Evolutionary conservation across 2,113 vertebrate genomes (phyloP), one percentile per base, ranked within the genome.

Genomic region (Dicrurus megarhynchus): DNA sequence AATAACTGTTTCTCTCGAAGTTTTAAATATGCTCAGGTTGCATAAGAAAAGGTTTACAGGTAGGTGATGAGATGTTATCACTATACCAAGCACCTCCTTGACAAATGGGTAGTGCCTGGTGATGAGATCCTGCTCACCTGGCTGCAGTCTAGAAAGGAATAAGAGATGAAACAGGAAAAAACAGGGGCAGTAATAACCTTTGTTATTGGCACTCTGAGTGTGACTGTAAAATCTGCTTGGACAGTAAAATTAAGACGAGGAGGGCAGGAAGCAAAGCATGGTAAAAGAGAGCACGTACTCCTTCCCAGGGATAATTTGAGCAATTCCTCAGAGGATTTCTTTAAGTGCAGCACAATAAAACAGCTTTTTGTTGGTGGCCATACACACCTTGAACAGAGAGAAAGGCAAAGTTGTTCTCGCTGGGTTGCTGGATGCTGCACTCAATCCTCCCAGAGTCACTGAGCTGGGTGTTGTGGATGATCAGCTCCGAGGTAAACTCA

Each of bases 331-430:
- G 67, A 89, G 47, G 35, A 86, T 63, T 70, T 50, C 56, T 55
- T 86, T 13, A 61, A 71, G 47, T 11, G n/a, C 37, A 69, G 37
- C 46, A 41, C 21, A 39, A 33, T 1, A 61, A 49, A 77, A 16
- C 5, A 84, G 46, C 56, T 37, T 69, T 63, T 19, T 65, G 17
- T 11, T 10, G 61, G 28, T 49, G 73, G 27, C 18, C 20, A 9
- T 57, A 91, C 97, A 4, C 44, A 98, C 99, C 99, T 98, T 99
- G 98, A 20, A 99, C 98, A 2, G 97, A 96, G 63, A 99, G 98
- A 49, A 84, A 97, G 3, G 98, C 98, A 3, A 93, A 90, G 3
- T 93, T 91, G 46, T 79, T 89, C 22, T 92, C 21, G 24, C 33
- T 61, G 18, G 93, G 33, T 5, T 84, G 95, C 96, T 98, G 98